These are phyloP conservation scores for Philhelius pedissequus DNA, from an alignment of 2,888 invertebrate species.

Conservation along the genomic window DNA sequence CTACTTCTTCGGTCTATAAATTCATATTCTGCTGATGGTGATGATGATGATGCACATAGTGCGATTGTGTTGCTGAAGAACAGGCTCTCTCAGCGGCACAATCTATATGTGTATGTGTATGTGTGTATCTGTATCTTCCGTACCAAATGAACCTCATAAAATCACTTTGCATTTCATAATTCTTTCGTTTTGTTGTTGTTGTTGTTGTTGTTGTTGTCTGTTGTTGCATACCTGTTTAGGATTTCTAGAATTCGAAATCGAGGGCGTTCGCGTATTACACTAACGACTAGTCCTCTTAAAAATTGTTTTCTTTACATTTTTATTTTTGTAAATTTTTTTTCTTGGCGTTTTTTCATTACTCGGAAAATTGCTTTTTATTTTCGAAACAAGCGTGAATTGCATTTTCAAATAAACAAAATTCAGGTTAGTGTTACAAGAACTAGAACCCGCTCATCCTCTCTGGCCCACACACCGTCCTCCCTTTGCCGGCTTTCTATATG, in stretches of 20 bases:
- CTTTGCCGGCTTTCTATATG: background rate
- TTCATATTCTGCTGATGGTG: background rate
- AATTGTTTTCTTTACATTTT: slow-evolving; percentile 24
- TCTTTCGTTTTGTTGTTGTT: background rate
- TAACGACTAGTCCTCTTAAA: slow-evolving; percentile 19
- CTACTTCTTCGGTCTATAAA: slow-evolving; percentile 12
- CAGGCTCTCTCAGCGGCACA: slow-evolving; percentile 3
- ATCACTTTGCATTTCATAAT: slow-evolving; percentile 64
- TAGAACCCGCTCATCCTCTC: background rate
- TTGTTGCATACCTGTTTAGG: slow-evolving; percentile 31
- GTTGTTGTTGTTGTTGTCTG: background rate
- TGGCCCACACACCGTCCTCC: background rate
- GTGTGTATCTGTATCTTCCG: background rate
- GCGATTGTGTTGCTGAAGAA: slow-evolving; percentile 1
- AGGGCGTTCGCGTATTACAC: slow-evolving; percentile 54
- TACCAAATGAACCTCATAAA: slow-evolving; percentile 62
- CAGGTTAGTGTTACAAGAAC: slow-evolving; percentile 49
- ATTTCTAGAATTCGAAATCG: slow-evolving; percentile 57
- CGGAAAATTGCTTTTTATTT: slow-evolving; percentile 32
- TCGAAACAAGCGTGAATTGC: slow-evolving; percentile 54
- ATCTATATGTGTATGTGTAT: background rate
- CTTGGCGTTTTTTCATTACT: slow-evolving; percentile 16
- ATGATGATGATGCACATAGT: slow-evolving; percentile 2
- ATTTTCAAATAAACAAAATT: slow-evolving; percentile 63
- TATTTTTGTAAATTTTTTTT: slow-evolving; percentile 19